Evolutionary conservation across 2,888 invertebrate species (phyloP).

Genomic region (Lysandra bellargus): DNA sequence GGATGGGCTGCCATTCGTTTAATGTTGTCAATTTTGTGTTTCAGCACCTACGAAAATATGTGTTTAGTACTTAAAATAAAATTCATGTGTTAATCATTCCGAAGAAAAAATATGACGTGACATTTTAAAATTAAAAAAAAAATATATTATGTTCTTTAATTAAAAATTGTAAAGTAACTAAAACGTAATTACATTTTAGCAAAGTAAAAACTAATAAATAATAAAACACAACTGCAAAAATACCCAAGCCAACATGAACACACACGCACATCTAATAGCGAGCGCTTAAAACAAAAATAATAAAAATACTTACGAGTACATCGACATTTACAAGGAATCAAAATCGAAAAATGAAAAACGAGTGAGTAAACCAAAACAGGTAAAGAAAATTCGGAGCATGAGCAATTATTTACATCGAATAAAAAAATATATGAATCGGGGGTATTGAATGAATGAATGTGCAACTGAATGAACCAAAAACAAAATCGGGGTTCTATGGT

Average conservation of each 20-base stretch:
- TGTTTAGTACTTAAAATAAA: neutral
- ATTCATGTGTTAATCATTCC: neutral
- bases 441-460: constrained; percentile 25
- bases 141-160: neutral
- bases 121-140: neutral
- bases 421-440: constrained; percentile 24
- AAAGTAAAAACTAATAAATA: neutral
- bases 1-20: constrained; percentile 98
- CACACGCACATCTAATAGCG: constrained; percentile 23
- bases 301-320: constrained; percentile 3
- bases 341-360: constrained; percentile 25
- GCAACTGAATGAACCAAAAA: constrained; percentile 23
- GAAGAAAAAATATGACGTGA: neutral
- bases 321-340: neutral
- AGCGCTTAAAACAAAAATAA: constrained; percentile 26
- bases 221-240: constrained; percentile 16
- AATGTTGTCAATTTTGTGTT: constrained; percentile 96
- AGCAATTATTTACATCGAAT: constrained; percentile 18
- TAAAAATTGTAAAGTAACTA: neutral
- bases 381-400: constrained; percentile 23
- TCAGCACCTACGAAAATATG: constrained; percentile 86
- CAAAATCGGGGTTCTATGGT: constrained; percentile 41
- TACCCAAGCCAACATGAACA: constrained; percentile 35
- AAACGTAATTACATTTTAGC: neutral
- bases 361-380: constrained; percentile 28